Percentiles rank a stretch among this genome's conserved stretches.
Conservation (phyloP, 2,888 invertebrate species). For the Camptogramma bilineatum region DNA sequence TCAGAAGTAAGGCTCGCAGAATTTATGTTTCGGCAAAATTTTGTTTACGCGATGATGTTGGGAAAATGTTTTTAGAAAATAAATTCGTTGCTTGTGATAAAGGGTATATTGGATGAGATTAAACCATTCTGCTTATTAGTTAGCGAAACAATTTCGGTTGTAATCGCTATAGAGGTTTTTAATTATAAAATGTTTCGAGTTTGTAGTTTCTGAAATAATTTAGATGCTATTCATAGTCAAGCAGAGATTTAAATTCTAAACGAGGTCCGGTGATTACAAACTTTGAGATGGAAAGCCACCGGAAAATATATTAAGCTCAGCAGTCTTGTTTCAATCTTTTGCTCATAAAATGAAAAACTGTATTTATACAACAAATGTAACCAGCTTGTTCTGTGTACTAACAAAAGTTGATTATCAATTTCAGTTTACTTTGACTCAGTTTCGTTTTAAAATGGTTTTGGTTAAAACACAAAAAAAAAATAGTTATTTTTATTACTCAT, state of each 20-base stretch:
- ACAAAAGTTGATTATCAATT: background rate
- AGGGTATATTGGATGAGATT: constrained; percentile 31
- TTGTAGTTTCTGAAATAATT: constrained; percentile 26
- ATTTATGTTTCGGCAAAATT: constrained; percentile 44
- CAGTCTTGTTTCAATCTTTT: background rate
- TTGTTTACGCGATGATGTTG: constrained; percentile 42
- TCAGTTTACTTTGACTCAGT: no score
- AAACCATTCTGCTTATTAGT: constrained; percentile 20
- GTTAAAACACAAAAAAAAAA: no score
- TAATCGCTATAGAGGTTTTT: constrained; percentile 11
- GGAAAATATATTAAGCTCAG: constrained; percentile 6
- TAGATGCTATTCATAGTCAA: constrained; percentile 25
- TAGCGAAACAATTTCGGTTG: constrained; percentile 8
- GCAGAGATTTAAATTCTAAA: constrained; percentile 24
- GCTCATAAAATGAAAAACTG: background rate
- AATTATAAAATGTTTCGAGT: constrained; percentile 4
- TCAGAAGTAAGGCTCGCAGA: constrained; percentile 39
- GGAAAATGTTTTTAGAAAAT: constrained; percentile 40
- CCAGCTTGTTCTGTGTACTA: background rate
- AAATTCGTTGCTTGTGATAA: constrained; percentile 30
- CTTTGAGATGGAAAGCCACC: constrained; percentile 26
- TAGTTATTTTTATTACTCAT: no score
- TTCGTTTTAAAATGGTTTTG: no score
- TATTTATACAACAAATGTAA: background rate
- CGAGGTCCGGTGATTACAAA: constrained; percentile 24